Evolutionary conservation across 1,140 invertebrate genomes (phyloP), one percentile per base, ranked within the genome.

Genomic region (Nomia melanderi): DNA sequence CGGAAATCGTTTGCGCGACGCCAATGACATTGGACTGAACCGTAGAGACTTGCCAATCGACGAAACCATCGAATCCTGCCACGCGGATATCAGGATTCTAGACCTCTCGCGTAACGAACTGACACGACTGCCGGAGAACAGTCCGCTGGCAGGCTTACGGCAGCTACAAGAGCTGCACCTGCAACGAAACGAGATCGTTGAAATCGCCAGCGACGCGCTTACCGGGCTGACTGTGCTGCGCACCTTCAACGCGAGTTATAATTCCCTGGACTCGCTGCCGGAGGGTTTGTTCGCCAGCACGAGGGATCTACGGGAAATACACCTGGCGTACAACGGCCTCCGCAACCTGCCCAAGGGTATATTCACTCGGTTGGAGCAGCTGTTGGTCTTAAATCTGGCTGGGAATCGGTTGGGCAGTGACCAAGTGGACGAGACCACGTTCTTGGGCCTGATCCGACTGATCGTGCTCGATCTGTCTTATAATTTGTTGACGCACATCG

Each of bases 381-480:
- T 99, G 63, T 93, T 97, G 50, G 94, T 97, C 12, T 93, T 99
- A 41, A 97, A 99, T 90, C 92, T 98, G 64, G 96, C 96, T 1
- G 95, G 96, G 71, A 99, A 99, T 92, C 95, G 96, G 84, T 92
- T 99, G 54, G 95, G 95, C 64, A 96, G 95, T 88, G 95, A 95
- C 82, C 96, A 95, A 88, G 95, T 97, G 76, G 96, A 96, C 85
- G 95, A 96, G 65, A 95, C 95, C 1, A 97, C 96, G 27, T 98
- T 98, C 88, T 92, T 95, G 36, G 97, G 97, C 25, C 92, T 98
- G 27, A 97, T 96, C 56, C 93, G 96, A 11, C 92, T 98, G 41
- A 96, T 98, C 83, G 94, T 97, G 7, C 93, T 98, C 59, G 96
- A 98, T 90, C 91, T 98, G 84, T 97, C 96, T 0, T 95, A 96